These are phyloP conservation scores for Tipula helvola DNA, from an alignment of 2,888 invertebrate species.

Conservation along the genomic window DNA sequence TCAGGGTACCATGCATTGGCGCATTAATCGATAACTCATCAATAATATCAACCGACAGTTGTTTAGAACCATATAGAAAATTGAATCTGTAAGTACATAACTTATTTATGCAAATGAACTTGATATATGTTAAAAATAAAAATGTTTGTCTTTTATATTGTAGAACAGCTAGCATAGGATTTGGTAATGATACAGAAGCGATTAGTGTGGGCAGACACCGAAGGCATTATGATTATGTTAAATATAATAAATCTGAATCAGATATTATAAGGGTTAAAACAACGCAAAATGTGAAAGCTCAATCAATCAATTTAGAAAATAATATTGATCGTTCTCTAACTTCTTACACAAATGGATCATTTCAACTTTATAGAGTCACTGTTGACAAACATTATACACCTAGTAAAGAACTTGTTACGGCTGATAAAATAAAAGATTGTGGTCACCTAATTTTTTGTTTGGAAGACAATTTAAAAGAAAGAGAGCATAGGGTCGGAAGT, in stretches of 20 bases:
- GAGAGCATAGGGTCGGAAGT: neutral
- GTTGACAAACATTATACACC: neutral
- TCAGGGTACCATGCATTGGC: neutral
- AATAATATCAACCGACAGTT: neutral
- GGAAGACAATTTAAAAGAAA: neutral
- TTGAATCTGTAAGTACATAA: neutral
- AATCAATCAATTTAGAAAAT: neutral
- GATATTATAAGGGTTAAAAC: neutral
- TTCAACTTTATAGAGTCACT: neutral
- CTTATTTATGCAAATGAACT: neutral
- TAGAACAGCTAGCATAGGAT: neutral
- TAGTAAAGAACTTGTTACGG: neutral
- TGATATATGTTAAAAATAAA: neutral
- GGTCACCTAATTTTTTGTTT: neutral
- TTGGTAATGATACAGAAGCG: too few species aligned
- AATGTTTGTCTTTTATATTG: neutral
- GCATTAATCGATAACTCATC: neutral
- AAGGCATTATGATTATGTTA: neutral
- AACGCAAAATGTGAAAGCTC: neutral
- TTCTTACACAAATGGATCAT: neutral
- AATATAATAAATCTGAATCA: neutral
- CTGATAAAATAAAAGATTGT: neutral
- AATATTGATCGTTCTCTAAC: neutral
- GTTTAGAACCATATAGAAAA: neutral
- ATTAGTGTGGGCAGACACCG: neutral